Percentiles rank a stretch among this genome's conserved stretches.
Evolutionary conservation across 2,113 vertebrate genomes (phyloP).

Genomic region (Melanerpes aurifrons): DNA sequence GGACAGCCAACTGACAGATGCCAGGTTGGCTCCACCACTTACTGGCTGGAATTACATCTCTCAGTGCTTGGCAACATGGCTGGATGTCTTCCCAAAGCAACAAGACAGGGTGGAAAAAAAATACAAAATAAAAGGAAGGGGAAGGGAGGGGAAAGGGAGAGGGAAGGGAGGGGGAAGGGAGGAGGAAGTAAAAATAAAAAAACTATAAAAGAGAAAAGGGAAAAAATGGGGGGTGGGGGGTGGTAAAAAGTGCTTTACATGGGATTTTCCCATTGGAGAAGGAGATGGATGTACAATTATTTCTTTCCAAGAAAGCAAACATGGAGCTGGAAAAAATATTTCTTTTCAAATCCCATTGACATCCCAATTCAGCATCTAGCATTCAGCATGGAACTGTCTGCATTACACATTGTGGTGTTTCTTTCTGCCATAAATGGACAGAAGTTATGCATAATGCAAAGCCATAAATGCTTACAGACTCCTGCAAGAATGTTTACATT

Average conservation of each 20-base stretch:
- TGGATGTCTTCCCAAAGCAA: neutral
- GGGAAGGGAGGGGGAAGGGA: too few relatives aligned
- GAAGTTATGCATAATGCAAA: conserved; percentile 19
- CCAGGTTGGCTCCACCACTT: neutral
- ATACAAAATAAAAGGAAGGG: too few relatives aligned
- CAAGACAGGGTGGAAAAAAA: neutral
- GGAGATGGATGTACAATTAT: neutral
- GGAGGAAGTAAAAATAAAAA: too few relatives aligned
- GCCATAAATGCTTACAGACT: conserved; percentile 15
- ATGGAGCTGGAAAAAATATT: neutral
- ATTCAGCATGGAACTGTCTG: neutral
- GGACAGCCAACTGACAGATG: neutral
- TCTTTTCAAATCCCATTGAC: neutral
- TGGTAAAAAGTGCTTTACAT: neutral
- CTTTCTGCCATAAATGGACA: neutral
- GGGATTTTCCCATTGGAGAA: neutral
- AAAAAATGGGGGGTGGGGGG: rapidly evolving
- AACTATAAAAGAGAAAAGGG: too few relatives aligned
- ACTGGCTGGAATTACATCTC: neutral
- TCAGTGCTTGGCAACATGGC: neutral
- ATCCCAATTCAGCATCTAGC: neutral
- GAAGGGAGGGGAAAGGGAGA: too few relatives aligned
- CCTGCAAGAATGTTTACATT: conserved; percentile 49
- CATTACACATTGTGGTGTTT: neutral
- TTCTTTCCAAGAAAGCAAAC: neutral